Evolutionary conservation across 2,888 invertebrate genomes (phyloP).

Genomic region (Laothoe populi): DNA sequence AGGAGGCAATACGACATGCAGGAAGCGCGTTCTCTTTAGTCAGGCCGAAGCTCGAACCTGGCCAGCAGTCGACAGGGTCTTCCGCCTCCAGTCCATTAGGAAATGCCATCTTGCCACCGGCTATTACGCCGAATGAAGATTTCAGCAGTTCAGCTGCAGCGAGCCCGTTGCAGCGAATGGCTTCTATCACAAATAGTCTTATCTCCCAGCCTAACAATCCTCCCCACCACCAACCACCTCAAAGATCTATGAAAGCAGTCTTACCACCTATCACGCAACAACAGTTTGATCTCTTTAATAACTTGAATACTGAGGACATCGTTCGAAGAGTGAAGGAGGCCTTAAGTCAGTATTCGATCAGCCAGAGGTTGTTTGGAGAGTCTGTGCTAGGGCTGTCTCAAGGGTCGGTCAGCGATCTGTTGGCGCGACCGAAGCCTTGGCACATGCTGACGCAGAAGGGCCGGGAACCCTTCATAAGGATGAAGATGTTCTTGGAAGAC

Average conservation of each 20-base stretch:
- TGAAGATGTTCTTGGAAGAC: slow-evolving; percentile 99
- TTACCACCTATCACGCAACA: slow-evolving; percentile 99
- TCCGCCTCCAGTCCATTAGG: slow-evolving; percentile 94
- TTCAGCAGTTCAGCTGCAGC: slow-evolving; percentile 93
- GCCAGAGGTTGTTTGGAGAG: slow-evolving; percentile 99
- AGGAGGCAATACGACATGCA: slow-evolving; percentile 90
- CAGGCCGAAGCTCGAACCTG: slow-evolving; percentile 93
- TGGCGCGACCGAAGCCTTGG: slow-evolving; percentile 99
- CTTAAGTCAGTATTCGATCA: slow-evolving; percentile 97
- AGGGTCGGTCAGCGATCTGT: slow-evolving; percentile 98
- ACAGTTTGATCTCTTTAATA: slow-evolving; percentile 99
- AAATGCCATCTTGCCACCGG: slow-evolving; percentile 94
- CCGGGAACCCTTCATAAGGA: slow-evolving; percentile 97
- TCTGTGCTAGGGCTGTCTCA: slow-evolving; percentile 98
- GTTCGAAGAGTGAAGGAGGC: slow-evolving; percentile 98
- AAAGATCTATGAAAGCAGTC: slow-evolving; percentile 97
- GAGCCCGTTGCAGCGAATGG: slow-evolving; percentile 98
- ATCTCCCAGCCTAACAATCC: slow-evolving; percentile 95
- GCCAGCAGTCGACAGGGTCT: slow-evolving; percentile 89
- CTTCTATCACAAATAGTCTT: slow-evolving; percentile 98
- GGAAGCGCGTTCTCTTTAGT: slow-evolving; percentile 95
- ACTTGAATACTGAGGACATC: slow-evolving; percentile 99
- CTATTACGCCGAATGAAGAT: slow-evolving; percentile 92
- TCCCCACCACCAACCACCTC: slow-evolving; percentile 92
- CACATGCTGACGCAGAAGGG: slow-evolving; percentile 99